Conservation (phyloP, 2,113 vertebrate species). For the Saccopteryx bilineata region DNA sequence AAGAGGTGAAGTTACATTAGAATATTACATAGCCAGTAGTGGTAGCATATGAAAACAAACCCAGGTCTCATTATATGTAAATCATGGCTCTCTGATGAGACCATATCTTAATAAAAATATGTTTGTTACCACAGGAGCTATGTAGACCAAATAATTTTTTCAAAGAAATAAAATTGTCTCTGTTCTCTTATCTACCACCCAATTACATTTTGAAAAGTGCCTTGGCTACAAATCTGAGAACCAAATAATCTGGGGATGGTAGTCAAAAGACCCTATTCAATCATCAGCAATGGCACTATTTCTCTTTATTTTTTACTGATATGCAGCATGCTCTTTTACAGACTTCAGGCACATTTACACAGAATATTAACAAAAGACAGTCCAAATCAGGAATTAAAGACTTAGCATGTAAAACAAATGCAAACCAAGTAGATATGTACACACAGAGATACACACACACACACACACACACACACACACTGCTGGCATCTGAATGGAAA, state of each 20-base stretch:
- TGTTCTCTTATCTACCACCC: background rate
- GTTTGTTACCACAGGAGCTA: background rate
- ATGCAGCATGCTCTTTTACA: background rate
- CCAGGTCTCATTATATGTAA: background rate
- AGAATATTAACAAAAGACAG: slow-evolving; percentile 38
- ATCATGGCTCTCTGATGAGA: background rate
- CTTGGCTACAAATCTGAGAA: slow-evolving; percentile 41
- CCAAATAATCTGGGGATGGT: background rate
- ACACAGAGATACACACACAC: background rate
- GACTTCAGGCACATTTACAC: background rate
- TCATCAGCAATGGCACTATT: background rate
- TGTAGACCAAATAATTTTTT: background rate
- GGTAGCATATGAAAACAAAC: background rate
- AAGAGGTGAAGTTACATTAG: background rate
- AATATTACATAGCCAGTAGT: background rate
- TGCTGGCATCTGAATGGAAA: slow-evolving; percentile 36
- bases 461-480: background rate
- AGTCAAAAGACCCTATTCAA: background rate
- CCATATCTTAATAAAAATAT: background rate
- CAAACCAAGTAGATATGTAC: background rate
- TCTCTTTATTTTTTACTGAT: background rate
- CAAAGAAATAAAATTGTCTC: slow-evolving; percentile 2
- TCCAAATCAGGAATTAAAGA: slow-evolving; percentile 42
- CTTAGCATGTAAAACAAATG: slow-evolving; percentile 44
- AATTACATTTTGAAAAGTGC: slow-evolving; percentile 1